phyloP scores from a whole-genome alignment of 2,888 invertebrate species.

The Gymnocheta viridis region DNA sequence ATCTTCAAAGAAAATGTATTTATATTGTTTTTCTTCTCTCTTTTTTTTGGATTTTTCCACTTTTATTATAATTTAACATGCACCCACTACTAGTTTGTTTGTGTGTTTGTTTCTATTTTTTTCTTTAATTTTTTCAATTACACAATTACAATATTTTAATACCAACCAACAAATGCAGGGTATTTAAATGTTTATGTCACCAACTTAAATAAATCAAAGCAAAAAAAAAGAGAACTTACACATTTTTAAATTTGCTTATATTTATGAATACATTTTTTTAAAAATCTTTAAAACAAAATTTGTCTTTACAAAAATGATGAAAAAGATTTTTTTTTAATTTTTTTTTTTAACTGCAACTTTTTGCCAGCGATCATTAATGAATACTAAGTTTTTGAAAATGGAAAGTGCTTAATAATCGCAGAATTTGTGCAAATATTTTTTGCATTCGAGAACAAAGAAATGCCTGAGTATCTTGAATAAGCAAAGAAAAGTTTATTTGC shows the following conservation, averaged over 20 bases:
- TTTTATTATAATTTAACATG: conserved; percentile 52
- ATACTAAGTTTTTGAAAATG: not conserved
- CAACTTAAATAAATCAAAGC: not conserved
- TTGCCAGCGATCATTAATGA: not conserved
- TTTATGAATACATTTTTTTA: not conserved
- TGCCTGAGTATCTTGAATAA: not conserved
- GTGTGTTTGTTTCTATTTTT: not conserved
- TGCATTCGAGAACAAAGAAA: conserved; percentile 39
- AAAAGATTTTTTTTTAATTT: not conserved
- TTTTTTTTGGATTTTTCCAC: conserved; percentile 13
- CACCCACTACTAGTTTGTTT: conserved; percentile 25
- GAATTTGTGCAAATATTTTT: conserved; percentile 6
- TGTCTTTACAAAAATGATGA: conserved; percentile 23
- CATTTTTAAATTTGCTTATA: not conserved
- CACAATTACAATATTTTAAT: not conserved
- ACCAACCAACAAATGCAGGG: not conserved
- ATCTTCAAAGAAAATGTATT: conserved; percentile 28
- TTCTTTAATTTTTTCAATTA: conserved; percentile 6
- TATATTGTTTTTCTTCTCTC: not conserved
- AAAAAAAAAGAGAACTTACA: not conserved
- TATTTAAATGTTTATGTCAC: conserved; percentile 6
- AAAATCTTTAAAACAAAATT: not conserved
- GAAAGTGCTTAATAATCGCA: not conserved
- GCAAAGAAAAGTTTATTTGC: not conserved
- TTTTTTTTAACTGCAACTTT: not conserved